These are phyloP conservation scores for Adineta ricciae DNA, from an alignment of 2,888 invertebrate species.

Conservation along the genomic window DNA sequence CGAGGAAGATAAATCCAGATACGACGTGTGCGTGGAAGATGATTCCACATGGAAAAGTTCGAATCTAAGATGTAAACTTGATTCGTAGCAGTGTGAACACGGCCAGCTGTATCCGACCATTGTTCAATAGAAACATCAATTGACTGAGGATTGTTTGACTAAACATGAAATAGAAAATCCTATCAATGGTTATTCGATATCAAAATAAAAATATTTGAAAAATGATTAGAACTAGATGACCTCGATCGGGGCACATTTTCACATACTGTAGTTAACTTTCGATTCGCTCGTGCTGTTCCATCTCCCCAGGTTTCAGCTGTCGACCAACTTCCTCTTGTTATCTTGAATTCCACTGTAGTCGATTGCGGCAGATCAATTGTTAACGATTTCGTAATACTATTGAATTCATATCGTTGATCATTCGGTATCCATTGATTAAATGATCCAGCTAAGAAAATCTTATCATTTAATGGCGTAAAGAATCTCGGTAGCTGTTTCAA, in stretches of 20 bases:
- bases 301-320: background rate
- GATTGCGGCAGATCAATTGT: background rate
- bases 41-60: slow-evolving; percentile 22
- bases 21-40: slow-evolving; percentile 24
- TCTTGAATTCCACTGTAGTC: slow-evolving; percentile 25
- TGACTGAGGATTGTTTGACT: background rate
- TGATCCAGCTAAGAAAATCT: slow-evolving; percentile 24
- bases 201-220: too few species aligned
- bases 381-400: background rate
- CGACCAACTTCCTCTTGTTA: slow-evolving; percentile 28
- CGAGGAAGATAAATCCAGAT: slow-evolving; percentile 33
- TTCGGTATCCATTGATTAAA: slow-evolving; percentile 28
- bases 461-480: slow-evolving; percentile 30
- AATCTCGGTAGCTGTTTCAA: slow-evolving; percentile 18
- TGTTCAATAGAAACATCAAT: background rate
- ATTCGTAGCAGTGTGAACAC: slow-evolving; percentile 20
- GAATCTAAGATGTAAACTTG: slow-evolving; percentile 28
- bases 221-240: too few species aligned
- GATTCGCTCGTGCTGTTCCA: background rate
- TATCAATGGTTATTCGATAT: too few species aligned
- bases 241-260: background rate
- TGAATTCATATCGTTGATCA: background rate
- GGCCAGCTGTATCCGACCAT: background rate
- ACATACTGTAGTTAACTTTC: background rate
- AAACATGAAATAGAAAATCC: background rate